These are phyloP conservation scores for Stegodyphus mimosarum DNA, from an alignment of 1,140 invertebrate genomes.

Conservation along the genomic window DNA sequence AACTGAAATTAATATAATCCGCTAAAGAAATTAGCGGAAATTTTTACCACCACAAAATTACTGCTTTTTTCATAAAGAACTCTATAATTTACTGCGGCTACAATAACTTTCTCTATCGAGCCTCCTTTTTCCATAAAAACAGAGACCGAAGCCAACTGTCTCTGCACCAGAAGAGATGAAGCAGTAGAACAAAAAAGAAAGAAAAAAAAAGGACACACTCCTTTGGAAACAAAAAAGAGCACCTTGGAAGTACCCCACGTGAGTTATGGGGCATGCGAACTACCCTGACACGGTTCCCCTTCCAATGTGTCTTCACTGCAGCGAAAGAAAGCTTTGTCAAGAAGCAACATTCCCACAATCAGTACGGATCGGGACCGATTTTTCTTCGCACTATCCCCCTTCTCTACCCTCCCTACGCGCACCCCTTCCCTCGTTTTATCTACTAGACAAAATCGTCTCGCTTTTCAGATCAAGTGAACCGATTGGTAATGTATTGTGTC, in stretches of 20 bases:
- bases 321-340: slow-evolving; percentile 55
- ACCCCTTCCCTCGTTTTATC: too few relatives aligned
- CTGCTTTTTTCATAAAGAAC: too few relatives aligned
- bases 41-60: too few relatives aligned
- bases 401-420: background rate
- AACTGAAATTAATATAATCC: too few relatives aligned
- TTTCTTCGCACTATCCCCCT: slow-evolving; percentile 34
- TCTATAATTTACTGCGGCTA: too few relatives aligned
- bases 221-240: background rate
- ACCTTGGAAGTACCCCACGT: background rate
- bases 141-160: too few relatives aligned
- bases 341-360: slow-evolving; percentile 49
- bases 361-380: slow-evolving; percentile 43
- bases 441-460: background rate
- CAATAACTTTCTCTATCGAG: too few relatives aligned
- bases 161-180: too few relatives aligned
- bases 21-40: too few relatives aligned
- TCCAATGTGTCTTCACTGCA: slow-evolving; percentile 57
- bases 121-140: too few relatives aligned
- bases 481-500: slow-evolving; percentile 36
- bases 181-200: background rate
- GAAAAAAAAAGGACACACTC: background rate
- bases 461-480: slow-evolving; percentile 29
- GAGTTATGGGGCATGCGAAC: slow-evolving; percentile 53
- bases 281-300: slow-evolving; percentile 41